Evolutionary conservation across 2,113 vertebrate genomes (phyloP).

Genomic region (Cynopterus brachyotis): DNA sequence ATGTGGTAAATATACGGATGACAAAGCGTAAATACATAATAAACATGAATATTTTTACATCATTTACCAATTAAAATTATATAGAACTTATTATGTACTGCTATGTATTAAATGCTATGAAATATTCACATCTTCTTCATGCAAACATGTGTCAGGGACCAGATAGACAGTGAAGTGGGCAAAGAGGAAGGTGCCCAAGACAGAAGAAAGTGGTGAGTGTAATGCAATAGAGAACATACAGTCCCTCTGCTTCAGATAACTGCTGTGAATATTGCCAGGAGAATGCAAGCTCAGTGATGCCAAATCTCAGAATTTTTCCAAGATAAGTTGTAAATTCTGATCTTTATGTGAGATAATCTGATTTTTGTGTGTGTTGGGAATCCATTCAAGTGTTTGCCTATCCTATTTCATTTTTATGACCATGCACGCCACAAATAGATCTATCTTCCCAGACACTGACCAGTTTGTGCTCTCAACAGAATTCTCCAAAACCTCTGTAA

Average conservation of each 20-base stretch:
- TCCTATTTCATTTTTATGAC: slow-evolving; percentile 6
- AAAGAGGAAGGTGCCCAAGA: not conserved
- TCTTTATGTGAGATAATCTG: not conserved
- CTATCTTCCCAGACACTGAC: not conserved
- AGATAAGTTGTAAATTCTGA: not conserved
- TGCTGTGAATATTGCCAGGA: not conserved
- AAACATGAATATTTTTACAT: not conserved
- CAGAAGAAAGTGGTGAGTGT: not conserved
- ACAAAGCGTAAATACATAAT: not conserved
- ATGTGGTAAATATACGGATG: not conserved
- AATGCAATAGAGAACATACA: not conserved
- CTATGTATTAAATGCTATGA: not conserved
- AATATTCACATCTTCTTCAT: not conserved
- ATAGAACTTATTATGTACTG: not conserved
- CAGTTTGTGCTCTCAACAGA: not conserved
- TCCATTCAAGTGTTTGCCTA: not conserved
- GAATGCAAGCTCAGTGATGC: not conserved
- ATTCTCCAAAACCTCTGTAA: not conserved
- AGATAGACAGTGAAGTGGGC: not conserved
- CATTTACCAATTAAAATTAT: not conserved
- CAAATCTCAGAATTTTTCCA: not conserved
- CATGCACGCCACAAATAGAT: not conserved
- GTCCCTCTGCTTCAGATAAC: not conserved
- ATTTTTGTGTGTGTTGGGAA: not conserved
- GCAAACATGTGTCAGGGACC: not conserved